Evolutionary conservation across 2,888 invertebrate genomes (phyloP).

Genomic region (Troides helena): DNA sequence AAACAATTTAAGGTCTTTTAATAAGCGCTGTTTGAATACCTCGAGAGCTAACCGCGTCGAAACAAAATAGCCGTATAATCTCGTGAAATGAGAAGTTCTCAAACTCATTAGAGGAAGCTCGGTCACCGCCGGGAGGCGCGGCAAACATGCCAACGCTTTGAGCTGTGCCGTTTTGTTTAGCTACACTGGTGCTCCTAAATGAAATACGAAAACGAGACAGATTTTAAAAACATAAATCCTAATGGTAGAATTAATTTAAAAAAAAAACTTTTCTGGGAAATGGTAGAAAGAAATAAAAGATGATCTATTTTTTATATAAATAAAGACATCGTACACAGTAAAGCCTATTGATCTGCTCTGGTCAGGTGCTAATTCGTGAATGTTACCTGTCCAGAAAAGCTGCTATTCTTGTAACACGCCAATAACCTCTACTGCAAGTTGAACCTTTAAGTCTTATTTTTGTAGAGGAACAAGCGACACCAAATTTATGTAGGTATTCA

Average conservation of each 20-base stretch:
- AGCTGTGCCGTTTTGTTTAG: constrained; percentile 12
- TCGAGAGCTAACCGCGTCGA: constrained; percentile 31
- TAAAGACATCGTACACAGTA: no score
- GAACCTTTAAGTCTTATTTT: no score
- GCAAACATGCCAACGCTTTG: constrained; percentile 20
- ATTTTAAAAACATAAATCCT: not conserved
- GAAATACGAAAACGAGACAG: not conserved
- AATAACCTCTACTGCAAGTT: no score
- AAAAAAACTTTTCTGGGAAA: not conserved
- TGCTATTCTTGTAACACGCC: no score
- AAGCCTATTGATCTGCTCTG: no score
- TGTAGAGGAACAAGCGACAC: no score
- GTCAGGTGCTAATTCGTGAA: no score
- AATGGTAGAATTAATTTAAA: not conserved
- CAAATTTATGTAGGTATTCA: no score
- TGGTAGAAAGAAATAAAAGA: no score
- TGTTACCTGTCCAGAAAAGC: no score
- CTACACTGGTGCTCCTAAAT: constrained; percentile 1
- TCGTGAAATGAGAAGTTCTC: constrained; percentile 43
- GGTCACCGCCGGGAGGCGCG: constrained; percentile 29
- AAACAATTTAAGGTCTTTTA: not conserved
- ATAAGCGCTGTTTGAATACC: constrained; percentile 2
- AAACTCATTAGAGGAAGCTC: constrained; percentile 52
- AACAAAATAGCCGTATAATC: constrained; percentile 33
- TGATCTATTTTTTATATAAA: no score